These are phyloP conservation scores for Orgyia antiqua DNA, from an alignment of 2,888 invertebrate species.

Conservation along the genomic window DNA sequence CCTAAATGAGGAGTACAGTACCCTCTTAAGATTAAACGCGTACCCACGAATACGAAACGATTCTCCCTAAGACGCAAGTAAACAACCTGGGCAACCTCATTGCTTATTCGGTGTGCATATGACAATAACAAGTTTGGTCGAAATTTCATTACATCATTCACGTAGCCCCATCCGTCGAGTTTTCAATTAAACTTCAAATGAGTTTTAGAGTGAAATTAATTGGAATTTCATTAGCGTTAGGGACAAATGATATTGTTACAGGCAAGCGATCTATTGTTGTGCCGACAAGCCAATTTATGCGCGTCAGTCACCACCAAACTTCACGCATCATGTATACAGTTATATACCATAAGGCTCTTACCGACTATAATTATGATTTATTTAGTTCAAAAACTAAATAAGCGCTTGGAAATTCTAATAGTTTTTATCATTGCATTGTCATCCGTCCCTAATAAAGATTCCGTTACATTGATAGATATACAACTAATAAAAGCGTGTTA, in stretches of 20 bases:
- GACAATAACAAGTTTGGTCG: conserved; percentile 64
- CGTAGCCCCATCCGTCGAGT: conserved; percentile 56
- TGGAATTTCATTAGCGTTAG: conserved; percentile 75
- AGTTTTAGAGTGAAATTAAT: conserved; percentile 74
- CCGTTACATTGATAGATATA: no score
- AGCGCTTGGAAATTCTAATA: no score
- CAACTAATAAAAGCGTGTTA: no score
- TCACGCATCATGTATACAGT: conserved; percentile 38
- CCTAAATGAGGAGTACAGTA: no score
- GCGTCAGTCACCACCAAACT: conserved; percentile 57
- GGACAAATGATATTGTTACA: conserved; percentile 74
- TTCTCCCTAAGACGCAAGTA: no score
- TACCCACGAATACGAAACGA: no score
- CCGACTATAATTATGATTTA: no score
- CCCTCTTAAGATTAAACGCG: no score
- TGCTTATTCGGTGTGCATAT: conserved; percentile 65
- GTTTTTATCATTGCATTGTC: no score
- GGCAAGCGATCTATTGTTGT: conserved; percentile 63
- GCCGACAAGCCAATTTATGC: conserved; percentile 58
- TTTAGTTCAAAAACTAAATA: no score
- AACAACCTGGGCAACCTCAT: conserved; percentile 54
- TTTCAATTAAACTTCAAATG: conserved; percentile 76
- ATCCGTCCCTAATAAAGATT: no score
- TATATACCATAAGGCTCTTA: conserved; percentile 14
- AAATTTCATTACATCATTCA: conserved; percentile 73